Conservation (phyloP, 1,140 invertebrate genomes). For the Tribolium castaneum region DNA sequence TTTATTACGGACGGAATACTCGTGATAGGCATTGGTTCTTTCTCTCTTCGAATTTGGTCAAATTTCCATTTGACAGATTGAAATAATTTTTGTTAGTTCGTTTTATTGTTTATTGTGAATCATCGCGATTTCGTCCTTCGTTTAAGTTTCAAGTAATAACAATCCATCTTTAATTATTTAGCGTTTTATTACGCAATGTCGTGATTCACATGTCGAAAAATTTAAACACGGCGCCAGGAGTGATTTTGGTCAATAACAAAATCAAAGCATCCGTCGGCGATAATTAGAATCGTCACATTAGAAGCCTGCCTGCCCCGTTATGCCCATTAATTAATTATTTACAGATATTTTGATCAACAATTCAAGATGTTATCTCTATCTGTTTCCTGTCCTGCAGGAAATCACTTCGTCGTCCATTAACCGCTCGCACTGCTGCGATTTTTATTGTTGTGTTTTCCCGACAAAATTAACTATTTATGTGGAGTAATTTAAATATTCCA, state of each 20-base stretch:
- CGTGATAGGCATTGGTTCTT: not conserved
- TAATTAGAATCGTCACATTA: not conserved
- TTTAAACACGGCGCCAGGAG: not conserved
- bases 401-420: conserved; percentile 10
- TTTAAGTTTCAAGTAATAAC: conserved; percentile 1
- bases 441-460: conserved; percentile 22
- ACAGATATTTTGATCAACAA: conserved; percentile 37
- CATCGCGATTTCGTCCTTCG: conserved; percentile 10
- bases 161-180: conserved; percentile 20
- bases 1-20: not conserved
- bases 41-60: not conserved
- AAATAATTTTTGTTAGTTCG: not conserved
- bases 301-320: not conserved
- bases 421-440: not conserved
- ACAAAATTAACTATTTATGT: conserved; percentile 28
- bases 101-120: not conserved
- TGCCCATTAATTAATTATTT: conserved; percentile 36
- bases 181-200: not conserved
- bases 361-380: conserved; percentile 25
- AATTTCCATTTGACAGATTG: not conserved
- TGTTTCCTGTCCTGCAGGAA: conserved; percentile 37
- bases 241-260: not conserved
- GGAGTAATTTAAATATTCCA: conserved; percentile 20
- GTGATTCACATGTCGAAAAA: conserved; percentile 4
- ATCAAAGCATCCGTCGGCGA: not conserved